Conservation (phyloP, 2,797 vertebrate genomes). For the Basileuterus tristriatus region DNA sequence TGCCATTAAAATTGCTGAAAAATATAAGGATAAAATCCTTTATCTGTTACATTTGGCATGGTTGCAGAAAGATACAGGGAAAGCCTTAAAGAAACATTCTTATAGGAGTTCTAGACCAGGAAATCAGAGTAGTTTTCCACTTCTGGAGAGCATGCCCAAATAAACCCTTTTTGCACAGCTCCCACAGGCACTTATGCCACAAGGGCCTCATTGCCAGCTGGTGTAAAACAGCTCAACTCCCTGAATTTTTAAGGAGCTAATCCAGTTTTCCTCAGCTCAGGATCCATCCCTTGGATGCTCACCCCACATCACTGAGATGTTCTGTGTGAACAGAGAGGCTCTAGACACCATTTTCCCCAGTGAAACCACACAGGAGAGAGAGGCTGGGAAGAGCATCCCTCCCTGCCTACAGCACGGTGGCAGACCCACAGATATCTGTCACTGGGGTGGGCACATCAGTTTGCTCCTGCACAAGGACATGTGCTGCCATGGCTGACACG, state of each 20-base stretch:
- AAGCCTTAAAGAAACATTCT: neutral
- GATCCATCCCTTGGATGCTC: neutral
- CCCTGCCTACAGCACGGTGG: rapidly evolving
- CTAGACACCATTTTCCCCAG: rapidly evolving
- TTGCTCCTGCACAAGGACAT: neutral
- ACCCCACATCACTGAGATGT: neutral
- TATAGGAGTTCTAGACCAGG: neutral
- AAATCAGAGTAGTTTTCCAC: neutral
- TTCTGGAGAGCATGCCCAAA: neutral
- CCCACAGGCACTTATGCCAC: neutral
- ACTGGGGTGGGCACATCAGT: neutral
- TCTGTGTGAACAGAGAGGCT: neutral
- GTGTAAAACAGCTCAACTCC: neutral
- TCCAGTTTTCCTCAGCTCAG: neutral
- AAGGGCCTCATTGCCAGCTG: neutral
- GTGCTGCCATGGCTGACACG: neutral
- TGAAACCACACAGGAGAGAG: neutral
- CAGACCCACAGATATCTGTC: neutral
- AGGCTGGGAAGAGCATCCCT: neutral
- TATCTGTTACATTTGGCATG: neutral
- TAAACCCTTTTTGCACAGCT: neutral
- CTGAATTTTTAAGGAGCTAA: neutral
- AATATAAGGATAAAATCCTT: neutral
- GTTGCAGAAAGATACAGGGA: neutral
- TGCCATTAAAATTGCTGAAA: neutral